Base-by-base conservation (phyloP, 2,888 invertebrate genomes). In the Pinctada fucata region DNA sequence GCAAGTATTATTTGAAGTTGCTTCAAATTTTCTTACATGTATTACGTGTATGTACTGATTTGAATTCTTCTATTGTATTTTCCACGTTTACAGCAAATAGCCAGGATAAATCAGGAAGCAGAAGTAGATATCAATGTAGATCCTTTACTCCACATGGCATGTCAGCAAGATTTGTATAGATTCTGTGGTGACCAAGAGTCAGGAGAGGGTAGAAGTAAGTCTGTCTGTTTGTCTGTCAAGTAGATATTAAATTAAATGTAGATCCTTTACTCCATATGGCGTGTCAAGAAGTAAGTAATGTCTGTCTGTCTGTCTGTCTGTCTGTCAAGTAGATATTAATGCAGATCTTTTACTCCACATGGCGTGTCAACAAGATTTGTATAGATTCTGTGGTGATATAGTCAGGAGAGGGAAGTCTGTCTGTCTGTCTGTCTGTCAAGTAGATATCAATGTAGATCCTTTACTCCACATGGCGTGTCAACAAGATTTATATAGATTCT, bases 361-460 rank as follows among this genome's bases (percentile, higher is more conserved):
- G 82, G 96, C 97, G 0, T 99, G 99, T 91, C 95, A 96, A 6
- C 93, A 96, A 45, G 99, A 99, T 93, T 87, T 94, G 52, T 88
- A 90, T 67, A 88, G 90, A 64, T 91, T 90, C 81, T 94, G 94
- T 87, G 81, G 83, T n/a, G 93, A 93, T 79, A 89, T 98, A 48
- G 72, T 96, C 96, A 91, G 99, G 99, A 76, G 96, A 97, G 90
- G 98, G 99, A 83, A 95, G 97, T 31, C 0, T 31, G 31, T 31
- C 31, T 31, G 31, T 31, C 31, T 31, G 31, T 31, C 31, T 31
- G 31, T 31, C 31, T 31, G 31, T 31, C 31, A 96, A 91, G 96
- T 97, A 0, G 99, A 99, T 92, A 97, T 99, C 82, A 97, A 99
- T 86, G 96, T 97, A 1, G 99, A 99, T 93, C 98, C 98, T 0